Conservation (phyloP, 2,113 vertebrate species). For the Mugil cephalus region DNA sequence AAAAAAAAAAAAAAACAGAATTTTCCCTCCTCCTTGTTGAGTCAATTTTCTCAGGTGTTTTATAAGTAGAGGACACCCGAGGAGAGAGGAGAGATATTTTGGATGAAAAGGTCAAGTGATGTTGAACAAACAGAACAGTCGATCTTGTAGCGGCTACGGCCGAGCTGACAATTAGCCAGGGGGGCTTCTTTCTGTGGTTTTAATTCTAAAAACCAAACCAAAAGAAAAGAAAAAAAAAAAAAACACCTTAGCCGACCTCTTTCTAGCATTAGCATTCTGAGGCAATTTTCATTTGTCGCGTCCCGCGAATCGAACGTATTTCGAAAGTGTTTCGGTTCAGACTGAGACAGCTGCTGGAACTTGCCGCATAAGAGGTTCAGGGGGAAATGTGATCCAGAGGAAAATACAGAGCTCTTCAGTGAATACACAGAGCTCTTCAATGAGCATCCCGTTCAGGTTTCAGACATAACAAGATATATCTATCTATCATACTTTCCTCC, state of each 20-base stretch:
- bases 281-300: neutral
- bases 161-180: no score
- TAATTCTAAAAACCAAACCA: no score
- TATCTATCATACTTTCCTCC: constrained; percentile 34
- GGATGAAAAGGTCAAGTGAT: neutral
- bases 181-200: no score
- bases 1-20: neutral
- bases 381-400: constrained; percentile 42
- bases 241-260: neutral
- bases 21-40: neutral
- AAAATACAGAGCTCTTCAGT: constrained; percentile 59
- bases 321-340: constrained; percentile 24
- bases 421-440: constrained; percentile 61
- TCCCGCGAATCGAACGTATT: constrained; percentile 17
- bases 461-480: constrained; percentile 59
- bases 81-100: constrained; percentile 1
- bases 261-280: neutral
- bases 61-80: neutral
- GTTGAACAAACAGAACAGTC: no score
- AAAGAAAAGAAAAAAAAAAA: no score
- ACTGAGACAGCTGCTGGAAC: constrained; percentile 41
- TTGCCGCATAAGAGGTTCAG: constrained; percentile 32
- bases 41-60: neutral
- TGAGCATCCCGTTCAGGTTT: constrained; percentile 45
- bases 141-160: no score